Evolutionary conservation across 2,888 invertebrate species (phyloP).

Genomic region (Minunthozetes semirufus): DNA sequence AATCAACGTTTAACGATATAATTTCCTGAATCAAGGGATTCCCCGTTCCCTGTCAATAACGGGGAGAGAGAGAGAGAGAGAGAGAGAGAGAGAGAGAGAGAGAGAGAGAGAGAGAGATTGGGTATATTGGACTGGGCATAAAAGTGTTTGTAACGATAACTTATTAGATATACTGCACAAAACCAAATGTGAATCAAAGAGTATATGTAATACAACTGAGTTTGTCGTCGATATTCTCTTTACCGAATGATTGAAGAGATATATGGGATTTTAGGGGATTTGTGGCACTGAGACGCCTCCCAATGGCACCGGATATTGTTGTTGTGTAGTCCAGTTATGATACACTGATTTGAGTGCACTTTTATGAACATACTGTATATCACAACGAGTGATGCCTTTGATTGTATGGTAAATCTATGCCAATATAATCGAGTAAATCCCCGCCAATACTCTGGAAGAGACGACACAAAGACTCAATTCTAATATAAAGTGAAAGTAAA

Average conservation of each 20-base stretch:
- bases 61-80: neutral
- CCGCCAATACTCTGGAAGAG: neutral
- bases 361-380: neutral
- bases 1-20: conserved; percentile 30
- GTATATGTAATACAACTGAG: neutral
- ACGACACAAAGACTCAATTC: neutral
- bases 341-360: neutral
- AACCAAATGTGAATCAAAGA: neutral
- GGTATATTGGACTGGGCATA: no score
- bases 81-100: neutral
- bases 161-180: conserved; percentile 15
- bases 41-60: conserved; percentile 16
- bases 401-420: neutral
- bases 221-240: neutral
- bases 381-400: neutral
- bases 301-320: conserved; percentile 29
- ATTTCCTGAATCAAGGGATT: conserved; percentile 26
- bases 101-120: neutral
- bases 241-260: conserved; percentile 25
- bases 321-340: conserved; percentile 15
- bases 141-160: neutral
- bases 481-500: conserved; percentile 23
- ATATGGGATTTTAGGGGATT: conserved; percentile 13
- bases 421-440: neutral
- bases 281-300: conserved; percentile 25